Evolutionary conservation across 2,888 invertebrate species (phyloP).

Genomic region (Eueremaeus valkanovi): DNA sequence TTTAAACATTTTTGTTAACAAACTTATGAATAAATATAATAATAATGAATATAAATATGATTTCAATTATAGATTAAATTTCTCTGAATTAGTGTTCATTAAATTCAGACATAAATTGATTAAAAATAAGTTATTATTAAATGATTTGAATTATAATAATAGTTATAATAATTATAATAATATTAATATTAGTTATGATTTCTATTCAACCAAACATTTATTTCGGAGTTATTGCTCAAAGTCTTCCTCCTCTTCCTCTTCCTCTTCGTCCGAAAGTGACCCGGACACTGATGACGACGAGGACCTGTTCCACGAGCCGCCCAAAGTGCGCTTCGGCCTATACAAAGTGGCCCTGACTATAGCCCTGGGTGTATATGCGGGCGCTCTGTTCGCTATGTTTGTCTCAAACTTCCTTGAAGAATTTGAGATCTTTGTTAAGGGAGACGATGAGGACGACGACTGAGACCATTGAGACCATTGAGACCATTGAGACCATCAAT

Average conservation of each 20-base stretch:
- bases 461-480: too few relatives aligned
- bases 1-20: too few relatives aligned
- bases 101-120: too few relatives aligned
- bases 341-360: background rate
- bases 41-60: too few relatives aligned
- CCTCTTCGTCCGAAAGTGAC: background rate
- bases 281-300: background rate
- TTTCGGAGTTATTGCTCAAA: background rate
- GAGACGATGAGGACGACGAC: background rate
- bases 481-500: too few relatives aligned
- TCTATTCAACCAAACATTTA: too few relatives aligned
- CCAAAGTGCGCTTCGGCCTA: background rate
- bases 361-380: background rate
- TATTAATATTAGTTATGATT: too few relatives aligned
- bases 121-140: background rate
- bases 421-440: constrained; percentile 10
- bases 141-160: background rate
- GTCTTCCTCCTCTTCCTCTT: too few relatives aligned
- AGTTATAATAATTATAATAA: background rate
- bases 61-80: too few relatives aligned
- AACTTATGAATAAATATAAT: too few relatives aligned
- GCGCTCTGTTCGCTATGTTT: constrained; percentile 10
- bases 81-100: too few relatives aligned
- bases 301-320: constrained; percentile 16
- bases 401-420: constrained; percentile 8